phyloP scores from a whole-genome alignment of 2,888 invertebrate genomes.

The Trachelus troglodyta region DNA sequence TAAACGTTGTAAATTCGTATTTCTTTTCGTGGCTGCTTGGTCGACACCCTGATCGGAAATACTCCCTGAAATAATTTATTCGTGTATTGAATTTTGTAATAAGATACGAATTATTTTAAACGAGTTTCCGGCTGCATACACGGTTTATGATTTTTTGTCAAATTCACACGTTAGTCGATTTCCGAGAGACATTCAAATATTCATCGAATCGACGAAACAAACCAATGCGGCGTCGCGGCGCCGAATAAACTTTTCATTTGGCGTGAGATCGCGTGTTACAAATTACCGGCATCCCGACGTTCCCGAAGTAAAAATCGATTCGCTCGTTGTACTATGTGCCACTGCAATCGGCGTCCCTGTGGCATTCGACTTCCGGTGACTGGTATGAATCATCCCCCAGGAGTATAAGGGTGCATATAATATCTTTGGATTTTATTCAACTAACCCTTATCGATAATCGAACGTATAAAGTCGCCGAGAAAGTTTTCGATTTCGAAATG shows the following conservation, averaged over 20 bases:
- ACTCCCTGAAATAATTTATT: too few relatives aligned
- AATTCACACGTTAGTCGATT: background rate
- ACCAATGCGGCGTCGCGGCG: background rate
- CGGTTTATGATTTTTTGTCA: too few relatives aligned
- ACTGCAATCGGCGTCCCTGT: conserved; percentile 5
- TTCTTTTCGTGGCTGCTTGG: too few relatives aligned
- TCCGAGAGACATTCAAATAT: background rate
- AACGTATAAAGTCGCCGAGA: background rate
- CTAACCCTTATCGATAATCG: too few relatives aligned
- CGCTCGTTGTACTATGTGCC: conserved; percentile 44
- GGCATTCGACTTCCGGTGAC: background rate
- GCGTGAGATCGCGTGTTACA: conserved; percentile 59
- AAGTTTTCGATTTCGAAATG: background rate
- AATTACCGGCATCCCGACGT: conserved; percentile 54
- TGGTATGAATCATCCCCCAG: background rate
- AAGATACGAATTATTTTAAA: too few relatives aligned
- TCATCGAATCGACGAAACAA: background rate
- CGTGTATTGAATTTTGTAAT: too few relatives aligned
- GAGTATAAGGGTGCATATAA: background rate
- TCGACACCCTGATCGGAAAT: too few relatives aligned
- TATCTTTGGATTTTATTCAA: background rate
- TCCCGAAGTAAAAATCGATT: conserved; percentile 52
- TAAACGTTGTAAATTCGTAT: too few relatives aligned
- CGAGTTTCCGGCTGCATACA: too few relatives aligned
- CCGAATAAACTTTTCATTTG: conserved; percentile 52